A percentile compares a stretch with the other conserved stretches of the same genome.
Evolutionary conservation across 2,113 vertebrate genomes (phyloP).

Genomic region (Boulengeromyrus knoepffleri): DNA sequence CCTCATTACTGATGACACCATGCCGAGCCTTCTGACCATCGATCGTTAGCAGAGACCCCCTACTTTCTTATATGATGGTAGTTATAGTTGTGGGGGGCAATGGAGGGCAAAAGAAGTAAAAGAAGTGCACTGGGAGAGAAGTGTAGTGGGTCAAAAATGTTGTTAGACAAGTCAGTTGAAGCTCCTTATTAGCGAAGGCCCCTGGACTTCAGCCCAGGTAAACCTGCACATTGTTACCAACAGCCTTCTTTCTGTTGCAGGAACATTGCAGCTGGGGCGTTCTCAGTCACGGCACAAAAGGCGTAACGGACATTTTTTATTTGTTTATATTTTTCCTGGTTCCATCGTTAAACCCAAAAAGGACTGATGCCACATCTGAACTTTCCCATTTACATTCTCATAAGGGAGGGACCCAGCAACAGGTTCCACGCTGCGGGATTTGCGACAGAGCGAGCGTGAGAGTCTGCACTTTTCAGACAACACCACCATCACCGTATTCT

Average conservation of each 20-base stretch:
- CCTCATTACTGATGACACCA: neutral
- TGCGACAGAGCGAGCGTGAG: neutral
- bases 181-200: neutral
- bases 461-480: neutral
- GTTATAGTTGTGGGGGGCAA: neutral
- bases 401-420: neutral
- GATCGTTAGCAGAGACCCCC: neutral
- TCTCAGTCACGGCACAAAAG: slow-evolving; percentile 31
- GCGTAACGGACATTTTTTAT: neutral
- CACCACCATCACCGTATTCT: neutral
- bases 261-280: neutral
- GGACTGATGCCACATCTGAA: neutral
- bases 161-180: neutral
- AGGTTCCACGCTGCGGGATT: neutral
- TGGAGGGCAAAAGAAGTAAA: neutral
- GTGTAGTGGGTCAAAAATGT: neutral
- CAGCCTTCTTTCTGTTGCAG: slow-evolving; percentile 33
- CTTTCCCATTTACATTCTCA: neutral
- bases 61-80: neutral
- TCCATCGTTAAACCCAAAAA: slow-evolving; percentile 4
- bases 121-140: neutral
- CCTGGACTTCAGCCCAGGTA: neutral
- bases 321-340: slow-evolving; percentile 23
- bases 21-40: neutral
- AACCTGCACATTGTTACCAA: slow-evolving; percentile 25